Base-by-base conservation (phyloP, 2,797 vertebrate species). In the Leuciscus waleckii region DNA sequence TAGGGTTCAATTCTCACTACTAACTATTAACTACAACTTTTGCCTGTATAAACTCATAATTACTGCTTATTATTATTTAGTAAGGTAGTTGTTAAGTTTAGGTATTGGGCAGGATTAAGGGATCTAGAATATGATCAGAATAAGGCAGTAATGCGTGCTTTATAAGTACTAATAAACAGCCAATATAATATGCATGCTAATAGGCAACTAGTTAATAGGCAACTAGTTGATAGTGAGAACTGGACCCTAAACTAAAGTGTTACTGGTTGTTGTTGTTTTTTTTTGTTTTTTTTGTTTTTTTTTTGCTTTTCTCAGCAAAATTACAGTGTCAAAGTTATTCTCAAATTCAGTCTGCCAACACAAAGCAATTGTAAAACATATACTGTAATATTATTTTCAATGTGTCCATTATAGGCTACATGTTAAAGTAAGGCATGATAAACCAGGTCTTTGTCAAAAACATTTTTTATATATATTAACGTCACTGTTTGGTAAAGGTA, bases 301-400 rank as follows among this genome's bases (percentile, higher is more conserved):
- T 76, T 58, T 76, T 46, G 1, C 2, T 54, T 54, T 21, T 23
- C 8, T 49, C 61, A 35, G 54, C 37, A 43, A 69, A 43, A 61
- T 86, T 19, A 77, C 37, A 14, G n/a, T 49, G 37, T 61, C 11
- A 39, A 23, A 51, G 16, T 3, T 13, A 37, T 71, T n/a, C 14
- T 39, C 56, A 51, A 35, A 76, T 39, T 39, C 61, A 41, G 39
- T 43, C 39, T 82, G 87, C 63, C 69, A 74, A 63, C 21, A 77
- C 17, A 81, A 63, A 41, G 23, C 13, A 46, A n/a, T 23, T 29
- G 23, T 17, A 75, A 83, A 79, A 75, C 41, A 76, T 32, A 10
- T 32, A 7, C 49, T 63, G 69, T 79, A 70, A 77, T 75, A 76
- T 86, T 70, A 69, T 80, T 86, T 86, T 3, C 46, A 73, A 49